Evolutionary conservation across 2,797 vertebrate species (phyloP).

Genomic region (Enteromius radiatus): DNA sequence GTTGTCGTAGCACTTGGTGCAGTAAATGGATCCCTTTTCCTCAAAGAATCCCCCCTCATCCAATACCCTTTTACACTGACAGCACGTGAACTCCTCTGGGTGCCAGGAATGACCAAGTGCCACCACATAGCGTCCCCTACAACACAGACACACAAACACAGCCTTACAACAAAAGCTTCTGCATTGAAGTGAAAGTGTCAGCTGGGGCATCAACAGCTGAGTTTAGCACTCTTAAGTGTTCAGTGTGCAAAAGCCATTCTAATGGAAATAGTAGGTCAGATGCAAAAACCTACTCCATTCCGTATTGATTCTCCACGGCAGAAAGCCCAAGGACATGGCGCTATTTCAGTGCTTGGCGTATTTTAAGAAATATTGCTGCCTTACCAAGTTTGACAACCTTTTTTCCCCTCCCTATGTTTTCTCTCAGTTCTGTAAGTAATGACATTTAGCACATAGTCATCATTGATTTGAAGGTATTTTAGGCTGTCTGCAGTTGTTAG

Average conservation of each 20-base stretch:
- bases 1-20: slow-evolving; percentile 91
- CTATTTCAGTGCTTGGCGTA: slow-evolving; percentile 18
- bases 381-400: slow-evolving; percentile 51
- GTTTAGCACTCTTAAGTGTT: slow-evolving; percentile 47
- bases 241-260: slow-evolving; percentile 36
- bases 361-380: slow-evolving; percentile 38
- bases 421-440: slow-evolving; percentile 25
- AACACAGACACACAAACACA: slow-evolving; percentile 41
- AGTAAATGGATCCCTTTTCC: slow-evolving; percentile 94
- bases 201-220: slow-evolving; percentile 37
- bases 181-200: slow-evolving; percentile 39
- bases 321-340: slow-evolving; percentile 32
- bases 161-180: slow-evolving; percentile 36
- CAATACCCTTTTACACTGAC: slow-evolving; percentile 90
- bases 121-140: slow-evolving; percentile 93
- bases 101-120: slow-evolving; percentile 95
- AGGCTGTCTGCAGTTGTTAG: not conserved
- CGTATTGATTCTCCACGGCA: slow-evolving; percentile 35
- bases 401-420: slow-evolving; percentile 30
- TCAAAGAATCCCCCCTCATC: slow-evolving; percentile 98
- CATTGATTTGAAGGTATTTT: slow-evolving; percentile 35
- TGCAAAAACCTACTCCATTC: slow-evolving; percentile 33
- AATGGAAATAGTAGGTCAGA: slow-evolving; percentile 56
- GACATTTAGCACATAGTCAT: slow-evolving; percentile 49
- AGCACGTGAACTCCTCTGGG: slow-evolving; percentile 96